These are phyloP conservation scores for Sipha flava DNA, from an alignment of 1,140 invertebrate genomes.

Conservation along the genomic window DNA sequence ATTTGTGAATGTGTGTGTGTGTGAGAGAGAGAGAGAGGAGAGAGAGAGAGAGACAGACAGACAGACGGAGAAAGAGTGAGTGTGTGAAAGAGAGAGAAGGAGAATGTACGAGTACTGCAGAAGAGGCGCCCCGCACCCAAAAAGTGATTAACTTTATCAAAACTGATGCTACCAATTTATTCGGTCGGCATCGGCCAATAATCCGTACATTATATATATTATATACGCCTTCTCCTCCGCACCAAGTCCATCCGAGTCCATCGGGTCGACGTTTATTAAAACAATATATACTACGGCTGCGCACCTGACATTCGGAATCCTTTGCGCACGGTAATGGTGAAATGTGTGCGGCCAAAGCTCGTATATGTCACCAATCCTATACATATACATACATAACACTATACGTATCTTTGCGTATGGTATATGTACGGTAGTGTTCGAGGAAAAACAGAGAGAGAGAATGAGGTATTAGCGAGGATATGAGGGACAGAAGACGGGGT, in stretches of 20 bases:
- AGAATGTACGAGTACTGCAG: no score
- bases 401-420: not conserved
- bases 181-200: not conserved
- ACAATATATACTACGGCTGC: not conserved
- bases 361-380: not conserved
- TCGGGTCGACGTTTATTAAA: slow-evolving; percentile 6
- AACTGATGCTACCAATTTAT: slow-evolving; percentile 7
- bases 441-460: not conserved
- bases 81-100: no score
- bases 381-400: no score
- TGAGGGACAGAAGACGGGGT: not conserved
- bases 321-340: slow-evolving; percentile 5
- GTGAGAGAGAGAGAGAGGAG: no score
- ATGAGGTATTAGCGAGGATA: no score
- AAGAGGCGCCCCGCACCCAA: not conserved
- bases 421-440: no score
- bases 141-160: slow-evolving; percentile 17
- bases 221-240: not conserved
- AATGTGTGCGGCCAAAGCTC: not conserved
- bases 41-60: no score
- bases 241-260: not conserved
- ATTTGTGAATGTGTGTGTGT: not conserved
- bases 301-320: not conserved
- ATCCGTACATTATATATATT: not conserved
- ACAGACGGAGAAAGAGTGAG: not conserved